Percentiles rank a stretch among this genome's conserved stretches.
Evolutionary conservation across 2,797 vertebrate genomes (phyloP).

Genomic region (Chromis chromis): DNA sequence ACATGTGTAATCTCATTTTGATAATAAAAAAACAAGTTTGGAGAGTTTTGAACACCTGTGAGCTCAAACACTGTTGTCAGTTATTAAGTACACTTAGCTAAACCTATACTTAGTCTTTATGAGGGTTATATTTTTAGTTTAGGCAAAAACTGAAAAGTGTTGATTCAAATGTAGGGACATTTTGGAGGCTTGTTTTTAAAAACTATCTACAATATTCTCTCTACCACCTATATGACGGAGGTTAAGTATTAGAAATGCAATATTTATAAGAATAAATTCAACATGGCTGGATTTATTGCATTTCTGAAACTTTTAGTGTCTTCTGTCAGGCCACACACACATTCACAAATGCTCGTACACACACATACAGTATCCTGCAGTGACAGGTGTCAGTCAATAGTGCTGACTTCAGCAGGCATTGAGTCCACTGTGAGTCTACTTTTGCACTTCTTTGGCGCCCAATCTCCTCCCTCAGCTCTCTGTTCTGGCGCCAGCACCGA

Average conservation of each 20-base stretch:
- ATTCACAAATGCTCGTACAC: slow-evolving; percentile 19
- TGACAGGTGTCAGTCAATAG: slow-evolving; percentile 75
- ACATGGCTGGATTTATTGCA: not conserved
- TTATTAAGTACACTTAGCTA: too few species aligned
- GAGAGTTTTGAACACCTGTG: too few species aligned
- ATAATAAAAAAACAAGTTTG: not conserved
- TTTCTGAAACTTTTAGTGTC: not conserved
- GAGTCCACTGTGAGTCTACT: slow-evolving; percentile 57
- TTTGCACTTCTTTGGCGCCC: slow-evolving; percentile 61
- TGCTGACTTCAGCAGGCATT: slow-evolving; percentile 75
- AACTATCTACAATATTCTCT: not conserved
- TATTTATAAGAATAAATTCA: not conserved
- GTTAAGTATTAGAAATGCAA: not conserved
- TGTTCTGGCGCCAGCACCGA: slow-evolving; percentile 64
- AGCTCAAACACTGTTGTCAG: too few species aligned
- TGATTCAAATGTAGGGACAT: not conserved
- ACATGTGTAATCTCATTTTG: not conserved
- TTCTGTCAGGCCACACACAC: not conserved
- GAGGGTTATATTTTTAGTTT: not conserved
- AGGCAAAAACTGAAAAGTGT: too few species aligned
- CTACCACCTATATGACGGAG: not conserved
- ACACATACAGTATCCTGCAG: slow-evolving; percentile 21
- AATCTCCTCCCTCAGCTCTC: slow-evolving; percentile 52
- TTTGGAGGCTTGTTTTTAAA: not conserved
- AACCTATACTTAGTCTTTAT: not conserved